Evolutionary conservation across 1,140 invertebrate species (phyloP).

Genomic region (Drosophila pectinifera): DNA sequence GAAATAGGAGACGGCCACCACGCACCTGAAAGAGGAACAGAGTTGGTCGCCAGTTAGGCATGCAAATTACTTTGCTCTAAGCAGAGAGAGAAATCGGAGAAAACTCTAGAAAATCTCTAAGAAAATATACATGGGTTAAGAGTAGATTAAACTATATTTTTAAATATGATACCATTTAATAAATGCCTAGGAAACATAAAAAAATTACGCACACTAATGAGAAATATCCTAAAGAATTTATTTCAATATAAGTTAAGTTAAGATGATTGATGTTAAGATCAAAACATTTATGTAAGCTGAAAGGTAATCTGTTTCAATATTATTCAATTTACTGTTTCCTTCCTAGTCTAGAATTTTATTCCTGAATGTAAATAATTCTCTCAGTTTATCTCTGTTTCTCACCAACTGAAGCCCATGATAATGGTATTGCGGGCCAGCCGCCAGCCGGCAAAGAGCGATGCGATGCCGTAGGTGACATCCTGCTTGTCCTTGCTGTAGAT

Average conservation of each 20-base stretch:
- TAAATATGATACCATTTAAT: background rate
- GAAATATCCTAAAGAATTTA: too few species aligned
- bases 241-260: too few species aligned
- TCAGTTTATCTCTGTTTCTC: slow-evolving; percentile 22
- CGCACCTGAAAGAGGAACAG: slow-evolving; percentile 84
- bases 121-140: too few species aligned
- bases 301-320: too few species aligned
- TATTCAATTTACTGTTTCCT: background rate
- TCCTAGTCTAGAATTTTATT: background rate
- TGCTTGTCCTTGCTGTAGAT: slow-evolving; percentile 75
- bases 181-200: too few species aligned
- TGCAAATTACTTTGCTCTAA: slow-evolving; percentile 62
- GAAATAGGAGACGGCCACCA: slow-evolving; percentile 87
- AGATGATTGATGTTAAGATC: too few species aligned
- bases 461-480: slow-evolving; percentile 85
- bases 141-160: too few species aligned
- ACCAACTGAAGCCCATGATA: slow-evolving; percentile 86
- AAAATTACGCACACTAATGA: too few species aligned
- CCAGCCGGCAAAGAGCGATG: slow-evolving; percentile 87
- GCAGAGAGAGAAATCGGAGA: background rate
- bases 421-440: slow-evolving; percentile 87
- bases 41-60: slow-evolving; percentile 59
- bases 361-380: background rate
- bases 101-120: background rate
- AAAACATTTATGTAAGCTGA: too few species aligned